Evolutionary conservation across 1,140 invertebrate species (phyloP).

Genomic region (Pristionchus pacificus): DNA sequence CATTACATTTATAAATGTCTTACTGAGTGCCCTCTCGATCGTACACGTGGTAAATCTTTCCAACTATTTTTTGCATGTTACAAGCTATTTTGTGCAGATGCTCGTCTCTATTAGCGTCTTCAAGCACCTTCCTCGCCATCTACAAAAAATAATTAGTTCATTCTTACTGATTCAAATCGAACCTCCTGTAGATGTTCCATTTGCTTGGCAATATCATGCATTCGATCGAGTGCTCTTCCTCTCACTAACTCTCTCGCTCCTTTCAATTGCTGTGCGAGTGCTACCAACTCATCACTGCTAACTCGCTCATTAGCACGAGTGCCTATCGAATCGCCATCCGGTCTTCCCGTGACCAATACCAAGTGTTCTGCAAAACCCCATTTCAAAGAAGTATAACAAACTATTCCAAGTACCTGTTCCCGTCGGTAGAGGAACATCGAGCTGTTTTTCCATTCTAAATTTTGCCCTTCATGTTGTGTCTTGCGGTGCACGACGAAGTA

Average conservation of each 20-base stretch:
- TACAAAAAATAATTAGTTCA: conserved; percentile 50
- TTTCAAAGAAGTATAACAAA: too few relatives aligned
- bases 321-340: not conserved
- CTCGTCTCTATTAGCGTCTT: conserved; percentile 65
- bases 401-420: too few relatives aligned
- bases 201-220: conserved; percentile 25
- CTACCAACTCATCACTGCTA: conserved; percentile 22
- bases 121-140: conserved; percentile 67
- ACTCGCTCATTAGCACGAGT: not conserved
- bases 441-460: not conserved
- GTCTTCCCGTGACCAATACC: not conserved
- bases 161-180: not conserved
- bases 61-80: conserved; percentile 71
- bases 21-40: conserved; percentile 47
- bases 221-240: conserved; percentile 18
- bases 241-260: conserved; percentile 21
- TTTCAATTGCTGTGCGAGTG: conserved; percentile 16
- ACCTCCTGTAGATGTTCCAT: conserved; percentile 27
- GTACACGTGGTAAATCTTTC: conserved; percentile 71
- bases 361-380: too few relatives aligned
- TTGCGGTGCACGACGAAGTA: not conserved
- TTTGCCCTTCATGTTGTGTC: too few relatives aligned
- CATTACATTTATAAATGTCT: not conserved
- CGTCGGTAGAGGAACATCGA: not conserved
- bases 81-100: conserved; percentile 69